phyloP scores from a whole-genome alignment of 2,888 invertebrate genomes.

The Euplagia quadripunctaria region DNA sequence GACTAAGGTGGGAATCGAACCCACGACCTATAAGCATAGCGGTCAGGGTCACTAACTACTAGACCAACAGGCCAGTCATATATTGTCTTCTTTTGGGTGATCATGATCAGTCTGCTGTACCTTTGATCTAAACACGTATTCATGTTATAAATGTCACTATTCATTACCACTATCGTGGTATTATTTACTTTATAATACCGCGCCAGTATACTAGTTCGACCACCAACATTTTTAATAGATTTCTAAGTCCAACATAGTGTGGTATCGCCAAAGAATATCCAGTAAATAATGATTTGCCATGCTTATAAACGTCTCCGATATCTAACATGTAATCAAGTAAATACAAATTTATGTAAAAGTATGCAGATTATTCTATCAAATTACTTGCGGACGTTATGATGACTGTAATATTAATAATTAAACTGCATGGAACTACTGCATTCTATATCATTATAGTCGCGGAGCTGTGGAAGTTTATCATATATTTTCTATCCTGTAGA shows the following conservation, averaged over 20 bases:
- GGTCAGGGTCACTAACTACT: too few species aligned
- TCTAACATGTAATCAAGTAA: conserved; percentile 33
- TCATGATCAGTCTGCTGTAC: background rate
- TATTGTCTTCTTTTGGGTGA: too few species aligned
- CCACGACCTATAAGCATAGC: too few species aligned
- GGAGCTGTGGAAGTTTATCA: background rate
- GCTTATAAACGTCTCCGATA: conserved; percentile 13
- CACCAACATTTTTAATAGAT: background rate
- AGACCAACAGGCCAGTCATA: too few species aligned
- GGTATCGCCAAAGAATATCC: conserved; percentile 32
- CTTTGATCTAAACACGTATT: background rate
- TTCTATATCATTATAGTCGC: conserved; percentile 25
- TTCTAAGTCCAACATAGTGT: background rate
- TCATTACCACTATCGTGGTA: too few species aligned
- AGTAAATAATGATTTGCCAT: conserved; percentile 43
- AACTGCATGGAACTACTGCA: conserved; percentile 49
- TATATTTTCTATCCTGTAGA: background rate
- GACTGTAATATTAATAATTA: conserved; percentile 68
- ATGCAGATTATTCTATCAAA: conserved; percentile 67
- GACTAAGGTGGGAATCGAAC: too few species aligned
- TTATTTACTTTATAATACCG: background rate
- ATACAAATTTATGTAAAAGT: conserved; percentile 50
- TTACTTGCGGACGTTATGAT: conserved; percentile 54
- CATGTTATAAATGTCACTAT: background rate
- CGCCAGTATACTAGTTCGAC: background rate